These are phyloP conservation scores for Mesocricetus auratus DNA, from an alignment of 2,113 vertebrate genomes.

Conservation along the genomic window DNA sequence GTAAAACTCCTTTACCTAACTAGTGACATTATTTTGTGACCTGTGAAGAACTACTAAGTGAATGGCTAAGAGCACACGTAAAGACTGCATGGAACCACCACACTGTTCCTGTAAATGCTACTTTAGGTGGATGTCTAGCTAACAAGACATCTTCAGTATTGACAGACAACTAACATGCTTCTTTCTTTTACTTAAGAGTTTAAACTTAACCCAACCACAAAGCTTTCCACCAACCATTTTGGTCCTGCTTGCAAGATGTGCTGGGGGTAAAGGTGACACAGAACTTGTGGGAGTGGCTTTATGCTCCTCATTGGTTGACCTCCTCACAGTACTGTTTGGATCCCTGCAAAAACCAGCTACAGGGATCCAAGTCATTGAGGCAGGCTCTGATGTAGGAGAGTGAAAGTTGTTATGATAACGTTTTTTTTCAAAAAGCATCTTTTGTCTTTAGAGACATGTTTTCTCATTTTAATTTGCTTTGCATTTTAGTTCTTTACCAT, in stretches of 20 bases:
- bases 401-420: not conserved
- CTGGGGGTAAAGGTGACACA: not conserved
- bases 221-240: not conserved
- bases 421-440: not conserved
- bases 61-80: not conserved
- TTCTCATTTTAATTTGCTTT: not conserved
- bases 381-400: not conserved
- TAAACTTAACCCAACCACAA: not conserved
- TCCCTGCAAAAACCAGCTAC: not conserved
- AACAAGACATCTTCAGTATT: not conserved
- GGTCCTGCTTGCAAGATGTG: not conserved
- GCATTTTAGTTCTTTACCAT: not conserved
- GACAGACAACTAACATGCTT: not conserved
- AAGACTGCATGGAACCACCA: not conserved
- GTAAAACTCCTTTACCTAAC: not conserved
- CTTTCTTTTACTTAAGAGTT: not conserved
- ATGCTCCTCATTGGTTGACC: not conserved
- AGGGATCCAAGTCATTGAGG: not conserved
- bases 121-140: not conserved
- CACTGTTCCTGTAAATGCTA: not conserved
- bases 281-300: not conserved
- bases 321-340: not conserved
- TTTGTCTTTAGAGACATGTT: not conserved
- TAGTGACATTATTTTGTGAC: not conserved
- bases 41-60: not conserved